Conservation (phyloP, 2,797 vertebrate genomes). For the Mastacembelus armatus region DNA sequence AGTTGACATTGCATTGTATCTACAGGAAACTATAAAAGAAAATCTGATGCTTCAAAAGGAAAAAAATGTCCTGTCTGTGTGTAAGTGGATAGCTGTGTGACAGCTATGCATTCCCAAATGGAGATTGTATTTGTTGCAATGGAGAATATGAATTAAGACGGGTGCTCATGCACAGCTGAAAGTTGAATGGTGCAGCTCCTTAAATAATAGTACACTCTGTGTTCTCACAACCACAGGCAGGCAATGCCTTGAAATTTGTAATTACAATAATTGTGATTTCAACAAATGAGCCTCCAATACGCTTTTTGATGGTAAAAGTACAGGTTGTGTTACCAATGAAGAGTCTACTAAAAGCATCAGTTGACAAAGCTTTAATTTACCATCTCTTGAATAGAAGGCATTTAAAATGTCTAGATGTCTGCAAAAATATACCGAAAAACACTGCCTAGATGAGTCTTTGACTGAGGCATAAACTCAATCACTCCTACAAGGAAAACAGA, state of each 20-base stretch:
- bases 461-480: constrained; percentile 2
- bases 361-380: constrained; percentile 64
- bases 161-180: constrained; percentile 40
- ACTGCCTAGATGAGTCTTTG: constrained; percentile 20
- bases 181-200: constrained; percentile 47
- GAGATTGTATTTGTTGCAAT: constrained; percentile 45
- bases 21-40: constrained; percentile 45
- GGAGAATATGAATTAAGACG: constrained; percentile 35
- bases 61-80: constrained; percentile 8
- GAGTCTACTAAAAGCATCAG: constrained; percentile 61
- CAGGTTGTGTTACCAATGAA: constrained; percentile 64
- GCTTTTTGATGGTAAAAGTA: constrained; percentile 70
- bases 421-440: constrained; percentile 18
- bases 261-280: constrained; percentile 82
- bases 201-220: constrained; percentile 72
- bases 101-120: constrained; percentile 43
- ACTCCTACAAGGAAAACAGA: constrained; percentile 9
- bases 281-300: constrained; percentile 71
- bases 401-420: constrained; percentile 29
- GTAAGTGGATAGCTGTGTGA: constrained; percentile 31
- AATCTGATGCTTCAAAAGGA: constrained; percentile 35
- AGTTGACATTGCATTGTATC: constrained; percentile 44
- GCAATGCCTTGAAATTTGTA: constrained; percentile 79
- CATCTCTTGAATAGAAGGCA: constrained; percentile 39
- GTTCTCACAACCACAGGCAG: constrained; percentile 64